These are phyloP conservation scores for Halcyon malimbica DNA, from an alignment of 2,113 vertebrate genomes.

Conservation along the genomic window DNA sequence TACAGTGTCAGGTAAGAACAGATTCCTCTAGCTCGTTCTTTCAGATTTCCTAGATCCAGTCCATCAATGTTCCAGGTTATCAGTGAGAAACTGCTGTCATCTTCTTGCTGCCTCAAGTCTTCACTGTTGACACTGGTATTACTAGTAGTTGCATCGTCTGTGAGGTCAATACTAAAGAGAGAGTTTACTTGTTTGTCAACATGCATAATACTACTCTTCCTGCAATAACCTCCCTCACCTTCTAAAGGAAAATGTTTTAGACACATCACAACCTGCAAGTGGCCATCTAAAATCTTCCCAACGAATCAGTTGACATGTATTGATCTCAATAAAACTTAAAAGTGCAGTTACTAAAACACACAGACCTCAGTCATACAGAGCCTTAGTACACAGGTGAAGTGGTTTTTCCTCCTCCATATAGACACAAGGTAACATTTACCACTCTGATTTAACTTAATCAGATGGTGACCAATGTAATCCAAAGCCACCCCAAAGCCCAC, in stretches of 20 bases:
- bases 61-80: conserved; percentile 96
- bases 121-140: background rate
- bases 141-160: conserved; percentile 73
- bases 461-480: accelerated
- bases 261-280: background rate
- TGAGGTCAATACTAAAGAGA: conserved; percentile 88
- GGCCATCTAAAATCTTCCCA: background rate
- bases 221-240: background rate
- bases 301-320: background rate
- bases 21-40: conserved; percentile 85
- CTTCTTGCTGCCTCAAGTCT: conserved; percentile 54
- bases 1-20: conserved; percentile 89
- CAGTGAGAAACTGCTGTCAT: conserved; percentile 81
- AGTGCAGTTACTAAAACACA: background rate
- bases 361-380: background rate
- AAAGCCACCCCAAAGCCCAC: background rate
- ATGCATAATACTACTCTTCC: background rate
- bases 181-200: background rate
- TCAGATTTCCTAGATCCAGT: conserved; percentile 81
- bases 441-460: background rate
- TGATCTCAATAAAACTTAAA: background rate
- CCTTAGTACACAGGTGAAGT: background rate
- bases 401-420: background rate
- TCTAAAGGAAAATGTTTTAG: background rate
- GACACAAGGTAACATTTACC: background rate